Base-by-base conservation (phyloP, 37 sponge, comb jelly and placozoan genomes). In the Aphrocallistes beatrix region DNA sequence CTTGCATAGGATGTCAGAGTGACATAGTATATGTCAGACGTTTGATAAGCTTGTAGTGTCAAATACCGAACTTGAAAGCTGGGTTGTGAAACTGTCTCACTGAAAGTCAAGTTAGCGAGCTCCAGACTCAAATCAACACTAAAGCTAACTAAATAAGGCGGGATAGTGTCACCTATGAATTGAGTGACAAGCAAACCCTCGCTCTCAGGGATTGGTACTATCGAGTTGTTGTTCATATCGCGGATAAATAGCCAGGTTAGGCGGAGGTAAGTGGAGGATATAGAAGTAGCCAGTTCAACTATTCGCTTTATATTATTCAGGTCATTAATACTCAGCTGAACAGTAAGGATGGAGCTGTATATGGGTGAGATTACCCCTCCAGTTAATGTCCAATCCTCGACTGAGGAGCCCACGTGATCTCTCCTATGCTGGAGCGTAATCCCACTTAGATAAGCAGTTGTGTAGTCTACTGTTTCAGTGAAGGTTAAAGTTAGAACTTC, bases 211-310 rank as follows among this genome's bases (percentile, higher is more conserved):
- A 92, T 83, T 8, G 88, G 51, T 21, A 83, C 88, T 37, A 95
- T 51, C 0, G 50, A n/a, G 86, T 95, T 95, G 28, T 30, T 39
- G 40, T 89, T 91, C 85, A 89, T 95, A 85, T 95, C 96, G 1
- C 40, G 19, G 19, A 95, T 85, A 8, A 93, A 83, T 23, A 36
- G 21, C 0, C 84, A 8, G 0, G 87, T 84, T 23, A 95, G 81
- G 0, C 86, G 83, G 19, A 93, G 32, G 69, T 81, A 95, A 0
- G 92, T 91, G 25, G 90, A 87, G 19, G 69, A 36, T 32, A 25
- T 34, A 17, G 88, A 88, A 19, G 86, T 88, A 37, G 90, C 90
- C 21, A 95, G 88, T 0, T 91, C 96, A n/a, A 86, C 81, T 39
- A 90, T n/a, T 36, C 88, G 51, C 51, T 93, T 91, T 36, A 95